A percentile compares a stretch with the other conserved stretches of the same genome.
Evolutionary conservation across 1,140 invertebrate species (phyloP).

Genomic region (Papilio polytes): DNA sequence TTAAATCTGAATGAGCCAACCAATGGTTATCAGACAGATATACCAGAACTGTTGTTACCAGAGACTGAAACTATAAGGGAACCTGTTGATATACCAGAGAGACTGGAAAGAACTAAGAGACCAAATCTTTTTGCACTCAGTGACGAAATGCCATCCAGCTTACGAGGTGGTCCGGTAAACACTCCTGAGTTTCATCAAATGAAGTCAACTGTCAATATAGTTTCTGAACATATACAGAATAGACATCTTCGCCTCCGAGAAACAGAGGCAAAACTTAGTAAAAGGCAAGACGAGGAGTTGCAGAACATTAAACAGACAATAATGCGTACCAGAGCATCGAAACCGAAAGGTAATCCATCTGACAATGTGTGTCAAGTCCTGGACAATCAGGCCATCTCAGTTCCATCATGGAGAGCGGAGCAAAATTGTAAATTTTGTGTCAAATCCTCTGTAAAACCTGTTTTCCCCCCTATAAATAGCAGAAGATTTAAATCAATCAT

Average conservation of each 20-base stretch:
- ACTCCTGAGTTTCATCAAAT: constrained; percentile 43
- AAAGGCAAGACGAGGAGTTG: constrained; percentile 61
- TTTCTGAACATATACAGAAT: constrained; percentile 74
- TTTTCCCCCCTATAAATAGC: constrained; percentile 32
- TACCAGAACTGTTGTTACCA: constrained; percentile 61
- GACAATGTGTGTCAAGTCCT: constrained; percentile 68
- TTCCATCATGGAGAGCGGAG: constrained; percentile 69
- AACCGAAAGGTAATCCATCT: constrained; percentile 64
- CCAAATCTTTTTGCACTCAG: constrained; percentile 74
- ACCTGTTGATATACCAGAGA: constrained; percentile 47
- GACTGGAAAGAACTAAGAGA: constrained; percentile 60
- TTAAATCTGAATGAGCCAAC: constrained; percentile 62
- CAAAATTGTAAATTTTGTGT: constrained; percentile 52
- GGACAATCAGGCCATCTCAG: constrained; percentile 69
- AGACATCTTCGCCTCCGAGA: constrained; percentile 67
- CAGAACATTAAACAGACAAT: constrained; percentile 73
- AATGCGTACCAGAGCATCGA: constrained; percentile 61
- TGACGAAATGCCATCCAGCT: constrained; percentile 75
- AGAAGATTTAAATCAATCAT: constrained; percentile 47
- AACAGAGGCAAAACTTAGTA: constrained; percentile 45
- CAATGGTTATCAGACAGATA: constrained; percentile 62
- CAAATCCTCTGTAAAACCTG: constrained; percentile 34
- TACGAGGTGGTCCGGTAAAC: constrained; percentile 56
- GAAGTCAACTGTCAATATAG: constrained; percentile 65
- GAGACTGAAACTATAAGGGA: constrained; percentile 62